phyloP scores from a whole-genome alignment of 2,888 invertebrate genomes.

The Neoascia interrupta region DNA sequence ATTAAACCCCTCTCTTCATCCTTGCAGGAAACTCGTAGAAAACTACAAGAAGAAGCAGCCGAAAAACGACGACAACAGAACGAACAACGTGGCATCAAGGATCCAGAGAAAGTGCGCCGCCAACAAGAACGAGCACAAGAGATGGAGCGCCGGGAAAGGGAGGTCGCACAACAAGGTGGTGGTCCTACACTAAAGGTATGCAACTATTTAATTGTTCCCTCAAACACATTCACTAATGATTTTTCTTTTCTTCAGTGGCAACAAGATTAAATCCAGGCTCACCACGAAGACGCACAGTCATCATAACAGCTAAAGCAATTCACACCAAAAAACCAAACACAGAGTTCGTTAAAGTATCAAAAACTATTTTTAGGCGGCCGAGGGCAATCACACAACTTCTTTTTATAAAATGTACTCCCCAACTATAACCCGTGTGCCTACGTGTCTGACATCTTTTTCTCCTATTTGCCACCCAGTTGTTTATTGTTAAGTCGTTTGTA shows the following conservation, averaged over 20 bases:
- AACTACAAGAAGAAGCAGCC: constrained; percentile 85
- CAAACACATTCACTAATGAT: too few species aligned
- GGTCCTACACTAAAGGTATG: constrained; percentile 72
- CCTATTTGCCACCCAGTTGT: constrained; percentile 14
- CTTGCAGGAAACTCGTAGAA: constrained; percentile 83
- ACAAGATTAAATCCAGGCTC: constrained; percentile 45
- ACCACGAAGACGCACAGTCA: constrained; percentile 21
- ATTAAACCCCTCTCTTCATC: not conserved
- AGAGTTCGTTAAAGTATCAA: too few species aligned
- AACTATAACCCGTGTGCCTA: constrained; percentile 22
- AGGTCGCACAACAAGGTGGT: constrained; percentile 76
- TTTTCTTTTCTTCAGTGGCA: too few species aligned
- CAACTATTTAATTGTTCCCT: too few species aligned
- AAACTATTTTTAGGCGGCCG: constrained; percentile 23
- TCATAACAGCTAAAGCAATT: constrained; percentile 58
- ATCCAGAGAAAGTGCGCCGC: constrained; percentile 82
- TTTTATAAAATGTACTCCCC: constrained; percentile 59
- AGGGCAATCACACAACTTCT: constrained; percentile 46
- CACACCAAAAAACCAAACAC: constrained; percentile 49
- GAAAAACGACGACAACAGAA: constrained; percentile 83
- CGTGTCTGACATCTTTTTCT: constrained; percentile 4
- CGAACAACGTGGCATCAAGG: constrained; percentile 84
- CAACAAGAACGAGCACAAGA: constrained; percentile 83
- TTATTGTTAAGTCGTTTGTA: constrained; percentile 35
- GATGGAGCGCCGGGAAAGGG: constrained; percentile 82